These are phyloP conservation scores for Antechinus stuartii DNA, from an alignment of 2,113 vertebrate genomes.

Conservation along the genomic window DNA sequence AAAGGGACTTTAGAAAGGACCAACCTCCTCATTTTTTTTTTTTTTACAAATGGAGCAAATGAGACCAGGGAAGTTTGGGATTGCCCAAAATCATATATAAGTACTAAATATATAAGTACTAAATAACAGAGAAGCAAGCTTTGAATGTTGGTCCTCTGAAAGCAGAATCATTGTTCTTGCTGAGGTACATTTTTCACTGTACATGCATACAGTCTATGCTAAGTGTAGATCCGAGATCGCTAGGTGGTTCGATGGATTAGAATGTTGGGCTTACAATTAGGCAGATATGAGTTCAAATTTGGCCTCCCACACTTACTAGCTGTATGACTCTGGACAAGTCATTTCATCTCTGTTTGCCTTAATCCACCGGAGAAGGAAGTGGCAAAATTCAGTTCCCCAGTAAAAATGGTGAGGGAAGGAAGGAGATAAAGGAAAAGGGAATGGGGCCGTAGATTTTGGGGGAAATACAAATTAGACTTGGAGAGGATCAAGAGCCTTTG, in stretches of 20 bases:
- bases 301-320: neutral
- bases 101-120: neutral
- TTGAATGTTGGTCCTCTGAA: neutral
- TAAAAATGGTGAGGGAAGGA: neutral
- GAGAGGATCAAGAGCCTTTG: neutral
- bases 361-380: neutral
- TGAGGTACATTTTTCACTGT: neutral
- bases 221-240: neutral
- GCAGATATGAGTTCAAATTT: neutral
- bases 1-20: neutral
- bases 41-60: neutral
- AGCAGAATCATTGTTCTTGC: neutral
- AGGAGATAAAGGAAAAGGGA: neutral
- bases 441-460: neutral
- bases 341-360: neutral
- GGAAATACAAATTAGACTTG: neutral
- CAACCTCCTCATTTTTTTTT: neutral
- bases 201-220: neutral
- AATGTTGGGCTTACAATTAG: neutral
- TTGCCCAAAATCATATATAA: neutral
- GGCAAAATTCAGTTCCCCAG: neutral
- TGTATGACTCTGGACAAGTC: neutral
- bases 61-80: neutral
- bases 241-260: neutral
- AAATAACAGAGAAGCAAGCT: neutral